A percentile compares a stretch with the other conserved stretches of the same genome.
Evolutionary conservation across 2,888 invertebrate species (phyloP).

Genomic region (Protodeltote pygarga): DNA sequence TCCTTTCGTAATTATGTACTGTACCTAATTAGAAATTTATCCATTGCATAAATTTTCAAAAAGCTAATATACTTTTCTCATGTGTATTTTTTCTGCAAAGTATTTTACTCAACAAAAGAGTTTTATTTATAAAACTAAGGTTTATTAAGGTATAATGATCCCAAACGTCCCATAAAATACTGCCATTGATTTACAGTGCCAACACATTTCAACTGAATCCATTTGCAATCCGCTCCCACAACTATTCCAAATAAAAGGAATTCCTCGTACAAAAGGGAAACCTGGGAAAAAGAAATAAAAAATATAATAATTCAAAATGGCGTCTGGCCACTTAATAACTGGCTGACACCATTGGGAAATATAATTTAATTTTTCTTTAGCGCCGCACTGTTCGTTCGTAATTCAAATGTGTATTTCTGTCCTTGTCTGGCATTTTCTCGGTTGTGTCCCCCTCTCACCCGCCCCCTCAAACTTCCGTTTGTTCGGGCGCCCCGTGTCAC

Average conservation of each 20-base stretch:
- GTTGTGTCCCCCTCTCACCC: conserved; percentile 60
- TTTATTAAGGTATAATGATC: conserved; percentile 58
- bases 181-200: conserved; percentile 65
- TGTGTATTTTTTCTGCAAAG: conserved; percentile 29
- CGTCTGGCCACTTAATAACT: conserved; percentile 87
- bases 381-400: conserved; percentile 61
- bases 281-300: conserved; percentile 81
- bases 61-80: conserved; percentile 25
- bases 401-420: conserved; percentile 53
- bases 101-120: conserved; percentile 21
- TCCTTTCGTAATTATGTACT: too few species aligned
- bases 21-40: too few species aligned
- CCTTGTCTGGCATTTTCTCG: conserved; percentile 71
- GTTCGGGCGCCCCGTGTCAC: conserved; percentile 76
- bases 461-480: conserved; percentile 68
- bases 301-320: conserved; percentile 87
- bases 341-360: conserved; percentile 88
- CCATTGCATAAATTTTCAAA: conserved; percentile 40
- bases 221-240: conserved; percentile 75
- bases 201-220: conserved; percentile 66
- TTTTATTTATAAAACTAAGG: conserved; percentile 46
- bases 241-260: conserved; percentile 84
- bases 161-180: conserved; percentile 58
- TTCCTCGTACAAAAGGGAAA: conserved; percentile 79
- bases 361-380: conserved; percentile 86